Conservation (phyloP, 2,797 vertebrate species). For the Melanotaenia pygmaea region DNA sequence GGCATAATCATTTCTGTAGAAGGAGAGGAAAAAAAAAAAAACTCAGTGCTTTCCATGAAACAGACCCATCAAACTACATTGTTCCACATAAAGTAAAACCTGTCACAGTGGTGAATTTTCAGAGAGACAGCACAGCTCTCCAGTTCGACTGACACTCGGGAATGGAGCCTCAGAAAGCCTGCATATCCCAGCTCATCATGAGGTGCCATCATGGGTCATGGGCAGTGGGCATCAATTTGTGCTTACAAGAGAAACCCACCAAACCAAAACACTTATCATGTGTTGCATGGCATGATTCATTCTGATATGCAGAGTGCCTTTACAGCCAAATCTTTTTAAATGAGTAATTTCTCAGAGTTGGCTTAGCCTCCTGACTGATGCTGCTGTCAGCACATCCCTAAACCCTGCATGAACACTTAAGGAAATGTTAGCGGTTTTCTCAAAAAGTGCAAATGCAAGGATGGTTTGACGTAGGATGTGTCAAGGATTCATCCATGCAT, state of each 20-base stretch:
- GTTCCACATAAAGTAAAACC: slow-evolving; percentile 48
- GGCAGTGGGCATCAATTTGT: slow-evolving; percentile 43
- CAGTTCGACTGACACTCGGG: not conserved
- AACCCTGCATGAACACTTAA: not conserved
- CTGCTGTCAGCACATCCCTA: slow-evolving; percentile 11
- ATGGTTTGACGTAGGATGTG: too few species aligned
- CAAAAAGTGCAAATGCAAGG: too few species aligned
- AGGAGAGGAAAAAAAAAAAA: too few species aligned
- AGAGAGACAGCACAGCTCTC: slow-evolving; percentile 18
- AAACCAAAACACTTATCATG: slow-evolving; percentile 52
- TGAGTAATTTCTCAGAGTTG: slow-evolving; percentile 60
- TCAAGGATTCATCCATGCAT: too few species aligned
- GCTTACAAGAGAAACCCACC: slow-evolving; percentile 39
- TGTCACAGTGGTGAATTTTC: slow-evolving; percentile 36
- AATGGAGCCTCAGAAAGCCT: slow-evolving; percentile 37
- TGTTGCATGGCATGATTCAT: slow-evolving; percentile 59
- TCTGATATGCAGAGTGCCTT: slow-evolving; percentile 51
- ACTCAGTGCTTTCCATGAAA: slow-evolving; percentile 28
- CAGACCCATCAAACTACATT: slow-evolving; percentile 31
- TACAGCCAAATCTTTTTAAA: slow-evolving; percentile 49
- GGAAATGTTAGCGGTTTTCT: too few species aligned
- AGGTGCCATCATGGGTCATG: slow-evolving; percentile 35
- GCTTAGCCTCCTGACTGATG: slow-evolving; percentile 21
- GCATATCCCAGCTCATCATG: slow-evolving; percentile 47
- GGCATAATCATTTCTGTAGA: too few species aligned